Evolutionary conservation across 2,113 vertebrate genomes (phyloP), one percentile per base, ranked within the genome.

Genomic region (Rafetus swinhoei): DNA sequence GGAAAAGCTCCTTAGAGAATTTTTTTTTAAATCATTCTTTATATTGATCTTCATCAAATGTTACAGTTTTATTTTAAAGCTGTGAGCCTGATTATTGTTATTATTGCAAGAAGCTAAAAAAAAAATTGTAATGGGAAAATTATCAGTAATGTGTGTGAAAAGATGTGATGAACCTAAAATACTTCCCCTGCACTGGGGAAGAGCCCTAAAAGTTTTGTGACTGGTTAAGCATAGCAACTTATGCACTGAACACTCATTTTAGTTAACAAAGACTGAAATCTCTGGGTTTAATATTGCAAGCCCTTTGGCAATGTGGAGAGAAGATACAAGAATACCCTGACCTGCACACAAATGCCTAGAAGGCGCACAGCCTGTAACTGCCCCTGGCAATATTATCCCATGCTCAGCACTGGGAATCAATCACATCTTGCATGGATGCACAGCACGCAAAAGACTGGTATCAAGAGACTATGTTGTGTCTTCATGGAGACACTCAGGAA

Each of bases 41-140:
- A 27, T 82, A 77, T 4, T 77, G 39, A 22, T 54, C n/a, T 1
- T 82, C 19, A 6, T 4, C 29, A 45, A 59, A 50, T n/a, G 16
- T n/a, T 0, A 25, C 2, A 0, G 12, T 84, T 55, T 19, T 16
- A 55, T 52, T 60, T 59, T 9, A 25, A 80, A 13, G 1, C 21
- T 4, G 0, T 9, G 10, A 2, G 90, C n/a, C 81, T 93, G 91
- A 50, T 45, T 52, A 45, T 39, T 77, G 10, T 9, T 45, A 3
- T 14, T 87, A 79, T 45, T 84, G 91, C 62, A 72, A 85, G 45
- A 87, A 87, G 87, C 81, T 54, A 88, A 65, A 88, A 88, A 39
- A 39, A 29, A 39, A 72, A 21, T 76, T 45, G 72, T 65, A 9
- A 14, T 60, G 55, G 21, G 39, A 77, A 77, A 84, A 74, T 79